A percentile compares a stretch with the other conserved stretches of the same genome.
Evolutionary conservation across 2,888 invertebrate species (phyloP).

Genomic region (Temnothorax rugatulus): DNA sequence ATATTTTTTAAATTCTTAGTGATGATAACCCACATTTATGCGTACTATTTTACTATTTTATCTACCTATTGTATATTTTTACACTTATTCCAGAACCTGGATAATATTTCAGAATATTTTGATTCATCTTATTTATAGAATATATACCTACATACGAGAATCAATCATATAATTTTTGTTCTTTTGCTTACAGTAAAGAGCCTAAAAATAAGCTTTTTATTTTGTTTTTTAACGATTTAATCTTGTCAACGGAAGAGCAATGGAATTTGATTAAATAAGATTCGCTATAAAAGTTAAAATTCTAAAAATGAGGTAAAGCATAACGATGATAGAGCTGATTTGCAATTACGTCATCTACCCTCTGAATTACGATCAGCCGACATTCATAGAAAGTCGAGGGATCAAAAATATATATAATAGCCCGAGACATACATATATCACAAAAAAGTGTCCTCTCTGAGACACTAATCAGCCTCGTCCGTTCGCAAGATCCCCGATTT

Average conservation of each 20-base stretch:
- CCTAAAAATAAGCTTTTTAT: neutral
- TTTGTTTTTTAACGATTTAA: neutral
- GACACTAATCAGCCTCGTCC: neutral
- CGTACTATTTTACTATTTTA: neutral
- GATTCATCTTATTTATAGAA: neutral
- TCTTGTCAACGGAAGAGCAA: neutral
- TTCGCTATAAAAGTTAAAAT: neutral
- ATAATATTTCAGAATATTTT: neutral
- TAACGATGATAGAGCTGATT: neutral
- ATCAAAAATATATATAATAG: neutral
- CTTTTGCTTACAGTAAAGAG: neutral
- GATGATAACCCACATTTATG: neutral
- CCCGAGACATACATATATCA: neutral
- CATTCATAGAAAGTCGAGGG: neutral
- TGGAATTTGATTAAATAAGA: constrained; percentile 1
- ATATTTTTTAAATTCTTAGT: neutral
- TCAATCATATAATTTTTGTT: neutral
- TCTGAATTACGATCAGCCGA: neutral
- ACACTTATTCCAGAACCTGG: neutral
- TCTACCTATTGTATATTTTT: neutral
- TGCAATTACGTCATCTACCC: neutral
- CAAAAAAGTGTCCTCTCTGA: neutral
- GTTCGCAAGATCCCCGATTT: constrained; percentile 7
- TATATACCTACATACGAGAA: neutral
- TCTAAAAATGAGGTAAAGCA: neutral